Base-by-base conservation (phyloP, 2,888 invertebrate species). In the Temnothorax ravouxi region DNA sequence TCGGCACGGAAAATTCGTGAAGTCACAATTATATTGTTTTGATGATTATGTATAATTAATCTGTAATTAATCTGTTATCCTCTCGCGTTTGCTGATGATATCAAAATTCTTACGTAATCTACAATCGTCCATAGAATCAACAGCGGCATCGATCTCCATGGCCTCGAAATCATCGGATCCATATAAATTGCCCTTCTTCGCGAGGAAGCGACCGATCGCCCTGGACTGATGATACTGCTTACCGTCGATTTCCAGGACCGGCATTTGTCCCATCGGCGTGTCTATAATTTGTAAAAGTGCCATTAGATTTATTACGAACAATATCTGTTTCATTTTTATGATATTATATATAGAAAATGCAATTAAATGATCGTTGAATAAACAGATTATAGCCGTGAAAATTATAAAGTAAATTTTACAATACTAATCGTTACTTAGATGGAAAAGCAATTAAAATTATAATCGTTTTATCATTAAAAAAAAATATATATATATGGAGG, bases 171-270 rank as follows among this genome's bases (percentile, higher is more conserved):
- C 95, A 84, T 96, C 95, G 1, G 92, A 88, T 0, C 96, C 95
- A 59, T 96, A 94, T 1, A 96, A 94, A 41, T 95, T 94, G 44
- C 95, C 94, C 88, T 95, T 95, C 80, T 94, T 95, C 2, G 95
- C 96, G 1, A 96, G 89, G 88, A 95, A 96, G 74, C 96, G 96
- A 52, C 95, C 95, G 71, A 96, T 96, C 47, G 96, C 95, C 83
- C 94, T 94, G 3, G 95, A 95, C 86, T 95, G 95, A 85, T 94
- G 93, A 54, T 95, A 94, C 2, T 92, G 89, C 87, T 95, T 95
- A 9, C 95, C 95, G 81, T 95, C 95, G 34, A 95, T 93, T 84
- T 95, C 95, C 83, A 96, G 86, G 0, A 95, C 93, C 0, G 96
- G 96, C 77, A 95, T 86, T 83, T 95, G 95, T 5, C 95, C 94